phyloP scores from a whole-genome alignment of 2,888 invertebrate species.

The Helicoverpa assulta region DNA sequence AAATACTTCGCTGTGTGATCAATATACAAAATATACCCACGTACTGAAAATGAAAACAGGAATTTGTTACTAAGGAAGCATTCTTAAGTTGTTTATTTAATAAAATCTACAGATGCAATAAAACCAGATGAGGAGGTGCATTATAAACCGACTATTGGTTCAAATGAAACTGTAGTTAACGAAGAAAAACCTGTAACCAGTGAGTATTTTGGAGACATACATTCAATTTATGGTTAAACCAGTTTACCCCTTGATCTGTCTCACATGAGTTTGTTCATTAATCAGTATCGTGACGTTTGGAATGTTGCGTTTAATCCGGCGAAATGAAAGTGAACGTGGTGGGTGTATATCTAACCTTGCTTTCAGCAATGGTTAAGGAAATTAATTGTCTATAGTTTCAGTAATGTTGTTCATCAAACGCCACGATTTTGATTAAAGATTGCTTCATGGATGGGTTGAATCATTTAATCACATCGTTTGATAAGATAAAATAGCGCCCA shows the following conservation, averaged over 20 bases:
- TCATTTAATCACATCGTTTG: slow-evolving; percentile 75
- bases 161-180: slow-evolving; percentile 82
- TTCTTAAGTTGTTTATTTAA: slow-evolving; percentile 82
- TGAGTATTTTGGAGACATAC: slow-evolving; percentile 83
- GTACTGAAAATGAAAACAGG: slow-evolving; percentile 62
- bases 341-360: slow-evolving; percentile 57
- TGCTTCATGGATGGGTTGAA: slow-evolving; percentile 78
- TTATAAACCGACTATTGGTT: slow-evolving; percentile 80
- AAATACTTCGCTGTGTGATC: slow-evolving; percentile 59
- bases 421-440: slow-evolving; percentile 72
- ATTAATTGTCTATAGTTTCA: slow-evolving; percentile 33
- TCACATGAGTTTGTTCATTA: slow-evolving; percentile 65
- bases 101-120: slow-evolving; percentile 87
- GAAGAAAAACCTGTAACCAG: slow-evolving; percentile 85
- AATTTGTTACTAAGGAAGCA: slow-evolving; percentile 62
- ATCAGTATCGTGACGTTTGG: slow-evolving; percentile 78
- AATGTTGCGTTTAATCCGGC: slow-evolving; percentile 58
- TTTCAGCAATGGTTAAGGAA: slow-evolving; percentile 52
- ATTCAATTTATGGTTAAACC: slow-evolving; percentile 73
- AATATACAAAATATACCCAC: slow-evolving; percentile 55
- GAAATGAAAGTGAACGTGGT: slow-evolving; percentile 76
- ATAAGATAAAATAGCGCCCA: slow-evolving; percentile 79
- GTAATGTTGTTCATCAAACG: slow-evolving; percentile 60
- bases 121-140: slow-evolving; percentile 86
- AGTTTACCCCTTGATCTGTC: slow-evolving; percentile 71